These are phyloP conservation scores for Arctia plantaginis DNA, from an alignment of 2,888 invertebrate genomes.

Conservation along the genomic window DNA sequence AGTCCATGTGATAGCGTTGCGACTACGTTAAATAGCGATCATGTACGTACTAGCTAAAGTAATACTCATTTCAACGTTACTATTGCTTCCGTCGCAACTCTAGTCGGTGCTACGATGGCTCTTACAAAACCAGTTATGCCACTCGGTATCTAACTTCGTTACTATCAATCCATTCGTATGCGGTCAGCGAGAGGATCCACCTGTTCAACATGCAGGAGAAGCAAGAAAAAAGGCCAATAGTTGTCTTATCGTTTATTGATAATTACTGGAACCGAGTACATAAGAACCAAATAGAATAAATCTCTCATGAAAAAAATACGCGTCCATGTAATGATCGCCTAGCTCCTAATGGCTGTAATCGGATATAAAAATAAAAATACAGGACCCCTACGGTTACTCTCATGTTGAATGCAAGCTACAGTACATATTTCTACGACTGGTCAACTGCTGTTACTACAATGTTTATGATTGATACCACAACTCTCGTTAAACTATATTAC, in stretches of 20 bases:
- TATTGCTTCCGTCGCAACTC: constrained; percentile 41
- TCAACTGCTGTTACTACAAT: constrained; percentile 57
- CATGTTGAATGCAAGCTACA: constrained; percentile 54
- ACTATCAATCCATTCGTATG: constrained; percentile 47
- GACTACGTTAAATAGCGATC: constrained; percentile 53
- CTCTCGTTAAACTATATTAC: constrained; percentile 44
- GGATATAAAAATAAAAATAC: constrained; percentile 84
- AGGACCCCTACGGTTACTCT: constrained; percentile 56
- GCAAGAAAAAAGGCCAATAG: constrained; percentile 83
- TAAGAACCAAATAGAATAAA: constrained; percentile 67
- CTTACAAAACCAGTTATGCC: constrained; percentile 34
- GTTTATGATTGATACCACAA: constrained; percentile 51
- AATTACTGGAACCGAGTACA: constrained; percentile 79
- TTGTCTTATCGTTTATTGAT: constrained; percentile 82
- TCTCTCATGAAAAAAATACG: constrained; percentile 63
- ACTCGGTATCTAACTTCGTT: constrained; percentile 40
- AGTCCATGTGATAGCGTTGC: constrained; percentile 49
- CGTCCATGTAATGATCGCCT: constrained; percentile 66
- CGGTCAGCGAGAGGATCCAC: constrained; percentile 55
- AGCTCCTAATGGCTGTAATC: constrained; percentile 64
- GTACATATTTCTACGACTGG: constrained; percentile 56
- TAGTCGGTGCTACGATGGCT: constrained; percentile 47
- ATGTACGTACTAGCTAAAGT: constrained; percentile 54
- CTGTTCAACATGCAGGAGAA: constrained; percentile 80
- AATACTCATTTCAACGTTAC: constrained; percentile 46